These are phyloP conservation scores for Ashinkailepas kermadecensis DNA, from an alignment of 2,888 invertebrate genomes.

Conservation along the genomic window DNA sequence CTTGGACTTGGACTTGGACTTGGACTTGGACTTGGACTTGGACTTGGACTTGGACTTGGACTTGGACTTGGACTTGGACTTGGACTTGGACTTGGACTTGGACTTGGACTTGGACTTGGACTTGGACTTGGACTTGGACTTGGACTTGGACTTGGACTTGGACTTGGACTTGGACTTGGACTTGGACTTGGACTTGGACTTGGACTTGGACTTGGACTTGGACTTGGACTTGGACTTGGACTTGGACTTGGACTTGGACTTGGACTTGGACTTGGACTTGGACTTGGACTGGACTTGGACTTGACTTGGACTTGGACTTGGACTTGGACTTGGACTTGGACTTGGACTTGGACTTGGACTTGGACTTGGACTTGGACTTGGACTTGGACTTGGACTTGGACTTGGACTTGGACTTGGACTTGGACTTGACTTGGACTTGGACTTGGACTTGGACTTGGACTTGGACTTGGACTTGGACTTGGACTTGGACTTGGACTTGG, in stretches of 20 bases:
- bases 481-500: slow-evolving; percentile 14
- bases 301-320: too few species aligned
- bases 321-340: slow-evolving; percentile 7
- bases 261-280: too few species aligned
- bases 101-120: neutral
- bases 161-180: slow-evolving; percentile 2
- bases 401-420: slow-evolving; percentile 14
- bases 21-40: neutral
- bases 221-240: slow-evolving; percentile 14
- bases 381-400: slow-evolving; percentile 14
- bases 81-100: slow-evolving; percentile 3
- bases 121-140: neutral
- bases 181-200: slow-evolving; percentile 14
- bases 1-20: slow-evolving; percentile 14
- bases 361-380: slow-evolving; percentile 14
- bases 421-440: too few species aligned
- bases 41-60: neutral
- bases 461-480: neutral
- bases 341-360: slow-evolving; percentile 14
- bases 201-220: slow-evolving; percentile 14
- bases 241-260: slow-evolving; percentile 2
- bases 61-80: slow-evolving; percentile 7
- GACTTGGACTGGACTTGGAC: too few species aligned
- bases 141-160: neutral
- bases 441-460: neutral